Evolutionary conservation across 2,888 invertebrate genomes (phyloP), one percentile per base, ranked within the genome.

Genomic region (Thysanoteuthis rhombus): DNA sequence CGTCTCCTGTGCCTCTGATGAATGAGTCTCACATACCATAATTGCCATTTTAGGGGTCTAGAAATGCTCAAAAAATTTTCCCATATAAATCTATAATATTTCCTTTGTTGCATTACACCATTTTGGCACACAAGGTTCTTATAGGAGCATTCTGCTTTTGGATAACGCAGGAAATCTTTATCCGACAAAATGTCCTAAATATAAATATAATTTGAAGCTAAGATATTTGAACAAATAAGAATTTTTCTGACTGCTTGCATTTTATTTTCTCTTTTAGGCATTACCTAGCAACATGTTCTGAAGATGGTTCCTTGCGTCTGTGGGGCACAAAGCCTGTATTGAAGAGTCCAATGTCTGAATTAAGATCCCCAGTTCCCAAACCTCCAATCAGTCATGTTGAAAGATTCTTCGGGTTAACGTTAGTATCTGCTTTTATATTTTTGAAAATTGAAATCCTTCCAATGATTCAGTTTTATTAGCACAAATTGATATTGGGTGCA

Each of bases 281-380:
- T 40, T 94, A 94, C 92, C 93, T 96, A 40, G 95, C 95, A 19
- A 96, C 96, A 32, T 96, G 96, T 93, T 96, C 96, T 19, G 96
- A 96, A 93, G 96, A 96, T 95, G 96, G 96, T 19, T 95, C 96
- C 94, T 95, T 96, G 39, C 94, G 96, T 93, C 94, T 96, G 42
- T 96, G 96, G 96, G 96, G 96, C 38, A 92, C 91, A 22, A 93
- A 93, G 36, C 95, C 94, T 25, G 89, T 39, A 58, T 39, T 89
- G 39, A 93, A 32, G 39, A 90, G 52, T 36, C 52, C 47, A 36
- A 92, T 36, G 42, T 58, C 93, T 12, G 58, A 89, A 90, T 91
- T 90, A 40, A 39, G 92, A 32, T 92, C 92, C 22, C 92, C 92
- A 40, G 45, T 92, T 45, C 22, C 94, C 22, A 90, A 94, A 36